Evolutionary conservation across 2,113 vertebrate genomes (phyloP), one percentile per base, ranked within the genome.

Genomic region (Callipepla californica): DNA sequence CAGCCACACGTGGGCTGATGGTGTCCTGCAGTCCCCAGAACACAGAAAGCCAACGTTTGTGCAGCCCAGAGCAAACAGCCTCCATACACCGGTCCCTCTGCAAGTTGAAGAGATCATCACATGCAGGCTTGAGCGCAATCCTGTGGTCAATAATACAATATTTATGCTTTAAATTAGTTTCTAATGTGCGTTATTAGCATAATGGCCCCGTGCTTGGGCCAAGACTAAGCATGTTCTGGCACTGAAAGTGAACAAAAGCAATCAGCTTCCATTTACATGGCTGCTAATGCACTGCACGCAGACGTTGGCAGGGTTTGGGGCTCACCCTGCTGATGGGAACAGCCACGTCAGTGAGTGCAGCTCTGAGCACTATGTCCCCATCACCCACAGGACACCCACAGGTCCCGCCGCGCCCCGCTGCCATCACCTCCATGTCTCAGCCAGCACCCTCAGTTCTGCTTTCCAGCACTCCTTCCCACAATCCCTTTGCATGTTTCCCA

Each of bases 231-330:
- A 23, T 1, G 80, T 74, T 67, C 55, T n/a, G 74, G 25, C 55
- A 2, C 0, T 1, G 77, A 40, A 89, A 77, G 36, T 2, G 57
- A 74, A 32, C 44, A 57, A 6, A 51, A 80, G 32, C 59, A 28
- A 48, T 69, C 36, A 1, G 40, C 44, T 3, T 8, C 3, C 13
- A 47, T 51, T 55, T 9, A 4, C 57, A 44, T 15, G 57, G 85
- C 53, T 45, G 44, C 4, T 68, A 32, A 53, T 13, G 47, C 18
- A 6, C 0, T 8, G 38, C 32, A 26, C 13, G 3, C 0, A 0
- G 5, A 13, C 23, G 51, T 1, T 25, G 2, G 12, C 69, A 36
- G 77, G 26, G 16, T 12, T 6, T 4, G 5, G 36, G 36, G 58
- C 0, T 20, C 26, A 47, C 34, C 30, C 23, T 1, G 11, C 2